Conservation (phyloP, 2,113 vertebrate genomes). For the Atractosteus spatula region DNA sequence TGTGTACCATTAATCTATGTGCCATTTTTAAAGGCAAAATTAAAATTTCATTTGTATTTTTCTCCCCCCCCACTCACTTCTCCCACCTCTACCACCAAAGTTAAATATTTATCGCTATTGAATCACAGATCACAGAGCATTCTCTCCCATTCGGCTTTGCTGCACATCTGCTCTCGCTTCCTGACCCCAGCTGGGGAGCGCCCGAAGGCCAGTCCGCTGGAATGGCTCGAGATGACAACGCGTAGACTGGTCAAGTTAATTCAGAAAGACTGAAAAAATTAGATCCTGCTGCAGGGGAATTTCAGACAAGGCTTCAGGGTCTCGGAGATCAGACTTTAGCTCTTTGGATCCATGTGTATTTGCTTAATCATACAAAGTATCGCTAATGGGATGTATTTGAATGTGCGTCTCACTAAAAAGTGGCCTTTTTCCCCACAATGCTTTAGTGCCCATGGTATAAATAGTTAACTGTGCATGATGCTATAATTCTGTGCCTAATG, state of each 20-base stretch:
- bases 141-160: slow-evolving; percentile 8
- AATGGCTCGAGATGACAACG: too few species aligned
- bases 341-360: too few species aligned
- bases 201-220: too few species aligned
- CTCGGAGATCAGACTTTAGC: too few species aligned
- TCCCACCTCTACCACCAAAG: slow-evolving; percentile 23
- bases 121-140: slow-evolving; percentile 47
- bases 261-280: not conserved
- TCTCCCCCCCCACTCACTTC: slow-evolving; percentile 15
- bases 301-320: not conserved
- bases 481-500: too few species aligned
- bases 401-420: too few species aligned
- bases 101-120: slow-evolving; percentile 62
- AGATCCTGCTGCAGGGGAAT: slow-evolving; percentile 4
- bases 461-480: too few species aligned
- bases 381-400: too few species aligned
- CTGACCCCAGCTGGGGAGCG: slow-evolving; percentile 10
- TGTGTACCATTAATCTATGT: slow-evolving; percentile 57
- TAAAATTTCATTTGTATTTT: slow-evolving; percentile 59
- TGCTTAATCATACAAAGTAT: too few species aligned
- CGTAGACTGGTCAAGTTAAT: not conserved
- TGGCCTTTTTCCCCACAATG: too few species aligned
- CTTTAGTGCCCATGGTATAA: too few species aligned
- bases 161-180: slow-evolving; percentile 10
- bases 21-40: slow-evolving; percentile 58